Evolutionary conservation across 1,140 invertebrate genomes (phyloP).

Genomic region (Lerema accius): DNA sequence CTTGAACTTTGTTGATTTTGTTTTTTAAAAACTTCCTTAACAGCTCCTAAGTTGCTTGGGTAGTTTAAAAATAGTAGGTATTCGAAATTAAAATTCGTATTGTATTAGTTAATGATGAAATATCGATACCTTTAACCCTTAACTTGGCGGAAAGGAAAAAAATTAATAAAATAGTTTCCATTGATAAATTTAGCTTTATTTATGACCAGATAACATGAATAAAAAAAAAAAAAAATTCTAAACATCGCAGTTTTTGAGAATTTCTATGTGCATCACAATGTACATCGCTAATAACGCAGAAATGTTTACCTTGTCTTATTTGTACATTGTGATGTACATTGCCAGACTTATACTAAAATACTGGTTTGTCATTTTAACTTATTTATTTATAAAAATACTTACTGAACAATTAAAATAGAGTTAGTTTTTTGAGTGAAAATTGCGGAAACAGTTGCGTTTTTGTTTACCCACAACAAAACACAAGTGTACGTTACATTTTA

Average conservation of each 20-base stretch:
- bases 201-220: not conserved
- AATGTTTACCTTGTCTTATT: conserved; percentile 5
- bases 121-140: too few relatives aligned
- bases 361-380: conserved; percentile 6
- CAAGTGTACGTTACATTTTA: conserved; percentile 29
- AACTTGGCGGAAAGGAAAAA: too few relatives aligned
- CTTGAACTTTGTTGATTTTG: conserved; percentile 7
- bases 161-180: too few relatives aligned
- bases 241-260: conserved; percentile 17
- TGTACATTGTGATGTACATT: conserved; percentile 16
- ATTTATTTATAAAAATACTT: conserved; percentile 11
- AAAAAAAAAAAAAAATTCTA: conserved; percentile 25
- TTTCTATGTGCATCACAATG: conserved; percentile 20
- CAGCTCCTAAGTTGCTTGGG: too few relatives aligned
- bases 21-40: conserved; percentile 11
- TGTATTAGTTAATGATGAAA: too few relatives aligned
- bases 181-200: too few relatives aligned
- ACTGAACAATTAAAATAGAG: conserved; percentile 1
- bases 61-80: too few relatives aligned
- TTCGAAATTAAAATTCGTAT: too few relatives aligned
- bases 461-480: conserved; percentile 25
- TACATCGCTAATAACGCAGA: conserved; percentile 18
- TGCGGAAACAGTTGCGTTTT: conserved; percentile 17
- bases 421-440: conserved; percentile 11
- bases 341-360: conserved; percentile 5